These are phyloP conservation scores for Pollenia labialis DNA, from an alignment of 2,888 invertebrate species.

Conservation along the genomic window DNA sequence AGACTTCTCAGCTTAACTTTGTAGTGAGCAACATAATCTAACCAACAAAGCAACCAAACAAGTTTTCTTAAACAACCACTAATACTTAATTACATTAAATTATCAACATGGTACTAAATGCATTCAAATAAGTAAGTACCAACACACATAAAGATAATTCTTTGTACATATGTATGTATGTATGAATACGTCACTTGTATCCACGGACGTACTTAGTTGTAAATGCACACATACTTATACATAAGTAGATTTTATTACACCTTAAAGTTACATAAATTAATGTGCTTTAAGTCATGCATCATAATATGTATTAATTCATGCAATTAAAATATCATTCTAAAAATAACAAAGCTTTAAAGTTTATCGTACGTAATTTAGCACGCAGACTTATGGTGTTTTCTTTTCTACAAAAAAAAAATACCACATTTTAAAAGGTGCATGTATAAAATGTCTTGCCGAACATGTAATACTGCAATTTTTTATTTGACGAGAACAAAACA, in stretches of 20 bases:
- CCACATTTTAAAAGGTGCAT: too few relatives aligned
- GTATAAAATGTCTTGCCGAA: too few relatives aligned
- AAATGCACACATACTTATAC: not conserved
- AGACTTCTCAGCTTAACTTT: not conserved
- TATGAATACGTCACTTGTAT: too few relatives aligned
- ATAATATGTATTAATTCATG: too few relatives aligned
- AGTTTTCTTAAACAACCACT: constrained; percentile 44
- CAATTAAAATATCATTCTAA: not conserved
- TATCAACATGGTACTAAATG: constrained; percentile 24
- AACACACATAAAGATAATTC: not conserved
- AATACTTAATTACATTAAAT: constrained; percentile 51
- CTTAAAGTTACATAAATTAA: constrained; percentile 37
- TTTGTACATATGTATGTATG: too few relatives aligned
- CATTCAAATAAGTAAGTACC: not conserved
- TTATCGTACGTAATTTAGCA: not conserved
- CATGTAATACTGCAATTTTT: too few relatives aligned
- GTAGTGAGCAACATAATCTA: not conserved
- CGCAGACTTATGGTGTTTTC: too few relatives aligned
- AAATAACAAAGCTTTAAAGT: not conserved
- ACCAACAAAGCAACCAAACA: not conserved
- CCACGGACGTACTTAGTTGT: too few relatives aligned
- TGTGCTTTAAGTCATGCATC: too few relatives aligned
- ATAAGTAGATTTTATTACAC: not conserved
- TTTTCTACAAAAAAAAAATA: too few relatives aligned
- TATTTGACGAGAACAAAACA: too few relatives aligned